These are phyloP conservation scores for Drosophila sproati DNA, from an alignment of 1,140 invertebrate species.

Conservation along the genomic window DNA sequence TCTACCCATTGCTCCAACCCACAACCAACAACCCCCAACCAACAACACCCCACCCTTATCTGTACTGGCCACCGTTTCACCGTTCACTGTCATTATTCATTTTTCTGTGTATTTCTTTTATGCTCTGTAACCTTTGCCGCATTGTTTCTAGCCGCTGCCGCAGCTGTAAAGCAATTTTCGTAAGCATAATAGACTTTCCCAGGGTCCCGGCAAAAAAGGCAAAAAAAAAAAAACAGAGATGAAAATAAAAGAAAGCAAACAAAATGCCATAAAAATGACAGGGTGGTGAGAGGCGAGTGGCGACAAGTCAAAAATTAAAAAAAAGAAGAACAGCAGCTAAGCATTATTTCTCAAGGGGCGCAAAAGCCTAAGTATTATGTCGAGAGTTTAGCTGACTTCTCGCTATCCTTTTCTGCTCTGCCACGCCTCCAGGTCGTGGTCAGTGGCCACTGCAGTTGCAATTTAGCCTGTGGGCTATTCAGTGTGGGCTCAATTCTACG, in stretches of 20 bases:
- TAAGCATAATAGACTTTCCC: conserved; percentile 78
- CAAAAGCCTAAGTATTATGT: conserved; percentile 53
- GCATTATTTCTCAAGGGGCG: conserved; percentile 73
- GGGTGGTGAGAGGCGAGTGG: background rate
- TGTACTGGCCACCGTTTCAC: background rate
- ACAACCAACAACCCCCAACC: background rate
- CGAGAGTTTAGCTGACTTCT: conserved; percentile 40
- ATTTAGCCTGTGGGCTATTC: background rate
- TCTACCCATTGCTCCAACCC: conserved; percentile 6
- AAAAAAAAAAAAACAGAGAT: conserved; percentile 28
- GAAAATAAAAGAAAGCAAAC: conserved; percentile 39
- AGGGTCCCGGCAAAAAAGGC: conserved; percentile 39
- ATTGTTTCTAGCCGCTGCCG: conserved; percentile 65
- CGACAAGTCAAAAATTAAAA: background rate
- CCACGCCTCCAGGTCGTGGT: conserved; percentile 33
- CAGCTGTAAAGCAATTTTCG: conserved; percentile 80
- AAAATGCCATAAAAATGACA: conserved; percentile 70
- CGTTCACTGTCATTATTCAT: conserved; percentile 75
- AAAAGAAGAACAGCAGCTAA: conserved; percentile 58
- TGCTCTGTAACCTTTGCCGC: conserved; percentile 79
- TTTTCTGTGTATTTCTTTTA: conserved; percentile 74
- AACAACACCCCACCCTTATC: background rate
- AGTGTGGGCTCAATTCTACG: conserved; percentile 32
- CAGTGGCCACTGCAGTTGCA: conserved; percentile 40
- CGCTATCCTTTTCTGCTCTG: background rate